phyloP scores from a whole-genome alignment of 2,113 vertebrate genomes.

The Lichenostomus cassidix region DNA sequence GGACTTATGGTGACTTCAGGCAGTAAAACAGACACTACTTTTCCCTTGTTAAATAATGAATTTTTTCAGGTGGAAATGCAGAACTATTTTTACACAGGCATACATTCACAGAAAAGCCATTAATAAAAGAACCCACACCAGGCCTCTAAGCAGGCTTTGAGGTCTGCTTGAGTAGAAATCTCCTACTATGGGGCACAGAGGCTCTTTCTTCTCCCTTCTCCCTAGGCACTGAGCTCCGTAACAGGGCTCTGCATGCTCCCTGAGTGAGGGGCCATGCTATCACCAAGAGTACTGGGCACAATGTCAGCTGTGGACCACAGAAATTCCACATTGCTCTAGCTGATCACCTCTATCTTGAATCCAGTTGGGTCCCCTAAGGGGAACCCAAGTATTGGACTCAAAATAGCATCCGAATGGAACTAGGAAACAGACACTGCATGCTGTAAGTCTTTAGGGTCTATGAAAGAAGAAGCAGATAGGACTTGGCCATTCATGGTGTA shows the following conservation, averaged over 20 bases:
- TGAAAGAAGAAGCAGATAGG: not conserved
- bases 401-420: not conserved
- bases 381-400: not conserved
- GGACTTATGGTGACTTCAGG: not conserved
- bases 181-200: not conserved
- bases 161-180: not conserved
- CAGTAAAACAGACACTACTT: not conserved
- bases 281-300: accelerated
- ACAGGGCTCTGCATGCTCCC: not conserved
- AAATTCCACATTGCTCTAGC: not conserved
- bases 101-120: not conserved
- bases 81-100: not conserved
- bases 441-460: not conserved
- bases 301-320: not conserved
- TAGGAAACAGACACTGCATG: not conserved
- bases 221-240: not conserved
- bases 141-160: not conserved
- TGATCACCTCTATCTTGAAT: not conserved
- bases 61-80: not conserved
- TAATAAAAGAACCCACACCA: not conserved
- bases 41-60: not conserved
- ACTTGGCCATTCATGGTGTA: not conserved
- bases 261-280: not conserved
- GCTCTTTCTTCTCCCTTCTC: not conserved
- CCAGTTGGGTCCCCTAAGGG: accelerated